These are phyloP conservation scores for Cephus pygmeus DNA, from an alignment of 2,888 invertebrate genomes.

Conservation along the genomic window DNA sequence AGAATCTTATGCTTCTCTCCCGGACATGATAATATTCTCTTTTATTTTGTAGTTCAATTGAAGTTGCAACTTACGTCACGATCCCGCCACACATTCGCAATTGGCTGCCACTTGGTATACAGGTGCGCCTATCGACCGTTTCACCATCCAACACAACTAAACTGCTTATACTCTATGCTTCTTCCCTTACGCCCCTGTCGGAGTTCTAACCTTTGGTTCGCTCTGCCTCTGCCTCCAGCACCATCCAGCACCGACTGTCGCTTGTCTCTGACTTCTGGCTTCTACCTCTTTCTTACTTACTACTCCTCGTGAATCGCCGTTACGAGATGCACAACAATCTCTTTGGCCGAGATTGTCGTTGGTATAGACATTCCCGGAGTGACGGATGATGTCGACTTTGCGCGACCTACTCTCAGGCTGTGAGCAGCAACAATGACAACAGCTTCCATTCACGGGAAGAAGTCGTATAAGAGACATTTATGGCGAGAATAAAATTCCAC, in stretches of 20 bases:
- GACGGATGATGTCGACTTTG: background rate
- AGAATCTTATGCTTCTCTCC: background rate
- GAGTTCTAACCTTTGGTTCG: background rate
- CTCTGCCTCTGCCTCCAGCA: background rate
- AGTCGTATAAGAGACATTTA: background rate
- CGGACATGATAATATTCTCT: background rate
- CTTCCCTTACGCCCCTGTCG: background rate
- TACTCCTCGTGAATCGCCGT: background rate
- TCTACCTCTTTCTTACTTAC: background rate
- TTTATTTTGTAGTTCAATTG: background rate
- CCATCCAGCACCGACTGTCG: background rate
- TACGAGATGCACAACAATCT: background rate
- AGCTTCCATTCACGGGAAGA: background rate
- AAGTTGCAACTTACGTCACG: conserved; percentile 27
- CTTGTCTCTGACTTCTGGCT: background rate
- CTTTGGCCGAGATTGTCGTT: background rate
- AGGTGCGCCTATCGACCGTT: conserved; percentile 4
- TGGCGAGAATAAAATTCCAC: background rate
- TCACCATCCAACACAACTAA: background rate
- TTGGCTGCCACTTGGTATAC: background rate
- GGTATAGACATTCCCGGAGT: background rate
- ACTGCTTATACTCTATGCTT: background rate
- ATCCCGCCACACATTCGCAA: conserved; percentile 18
- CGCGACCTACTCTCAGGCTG: background rate
- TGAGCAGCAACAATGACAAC: background rate